Conservation (phyloP, 2,113 vertebrate species). For the Laticauda colubrina region DNA sequence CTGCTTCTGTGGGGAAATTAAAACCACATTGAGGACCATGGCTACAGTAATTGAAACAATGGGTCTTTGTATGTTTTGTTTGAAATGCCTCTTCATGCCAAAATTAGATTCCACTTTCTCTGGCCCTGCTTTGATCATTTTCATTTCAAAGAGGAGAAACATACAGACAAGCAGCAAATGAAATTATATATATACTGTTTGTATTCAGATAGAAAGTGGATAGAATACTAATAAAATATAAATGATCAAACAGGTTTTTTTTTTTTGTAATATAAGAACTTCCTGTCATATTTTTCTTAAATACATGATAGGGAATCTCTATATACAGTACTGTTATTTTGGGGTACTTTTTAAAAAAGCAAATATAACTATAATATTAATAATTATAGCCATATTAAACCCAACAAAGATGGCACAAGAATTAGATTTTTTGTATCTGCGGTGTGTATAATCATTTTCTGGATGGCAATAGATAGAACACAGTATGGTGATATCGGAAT, state of each 20-base stretch:
- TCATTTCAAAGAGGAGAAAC: not conserved
- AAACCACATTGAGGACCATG: not conserved
- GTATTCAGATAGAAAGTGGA: not conserved
- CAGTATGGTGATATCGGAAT: not conserved
- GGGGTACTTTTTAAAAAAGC: not conserved
- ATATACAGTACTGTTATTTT: not conserved
- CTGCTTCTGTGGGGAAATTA: not conserved
- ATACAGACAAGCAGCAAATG: not conserved
- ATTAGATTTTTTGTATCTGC: not conserved
- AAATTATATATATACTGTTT: not conserved
- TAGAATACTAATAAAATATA: not conserved
- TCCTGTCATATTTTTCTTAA: not conserved
- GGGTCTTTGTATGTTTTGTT: not conserved
- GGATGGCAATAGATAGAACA: not conserved
- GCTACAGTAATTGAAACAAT: not conserved
- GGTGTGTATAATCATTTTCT: not conserved
- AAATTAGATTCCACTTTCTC: not conserved
- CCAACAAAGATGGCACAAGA: not conserved
- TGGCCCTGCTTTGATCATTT: not conserved
- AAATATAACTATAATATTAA: not conserved
- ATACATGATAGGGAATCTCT: not conserved
- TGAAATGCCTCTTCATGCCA: not conserved
- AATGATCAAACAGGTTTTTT: too few species aligned
- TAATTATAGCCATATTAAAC: not conserved
- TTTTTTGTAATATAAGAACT: not conserved